Evolutionary conservation across 2,797 vertebrate genomes (phyloP), one percentile per base, ranked within the genome.

Genomic region (Cynodonichthys magdalenae): DNA sequence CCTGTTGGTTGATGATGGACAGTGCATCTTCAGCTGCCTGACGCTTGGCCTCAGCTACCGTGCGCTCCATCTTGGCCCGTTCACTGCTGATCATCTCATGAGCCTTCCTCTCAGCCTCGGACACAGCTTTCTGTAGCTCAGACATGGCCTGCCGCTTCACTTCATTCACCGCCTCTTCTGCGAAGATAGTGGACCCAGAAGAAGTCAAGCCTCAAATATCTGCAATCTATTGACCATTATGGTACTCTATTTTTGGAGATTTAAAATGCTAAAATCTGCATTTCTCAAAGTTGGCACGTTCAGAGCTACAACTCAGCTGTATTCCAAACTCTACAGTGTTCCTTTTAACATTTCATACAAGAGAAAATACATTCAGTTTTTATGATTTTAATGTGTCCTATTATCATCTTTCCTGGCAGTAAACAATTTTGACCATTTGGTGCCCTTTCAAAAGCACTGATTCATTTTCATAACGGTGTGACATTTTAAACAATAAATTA

Each of bases 121-220:
- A 95, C 73, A 99, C 97, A 0, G 97, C 97, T 69, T 99, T 99
- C 90, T 99, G 97, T 62, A 99, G 94, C 92, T 99, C 97, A 0
- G 96, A 96, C 96, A 99, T 95, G 62, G 97, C 97, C 93, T 99
- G 97, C 0, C 96, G 94, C 92, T 99, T 99, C 88, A 99, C 97
- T 87, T 99, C 97, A 57, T 99, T 99, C 90, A 99, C 97, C 0
- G 97, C 97, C 94, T 99, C 97, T 91, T 99, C 97, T 98, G 87
- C 79, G 88, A 78, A 84, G 81, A 86, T 71, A 75, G 77, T 71
- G 74, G 68, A 77, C 19, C 86, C 77, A 84, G 80, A 85, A 74
- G 78, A 75, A 72, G 72, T 90, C 85, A 89, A 77, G 50, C 74
- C 81, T 74, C 71, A 76, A 55, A 75, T 0, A 79, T 2, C 82